Evolutionary conservation across 92 coral and sea anemone species (phyloP), one percentile per base, ranked within the genome.

Genomic region (Epizoanthus illoricatus): DNA sequence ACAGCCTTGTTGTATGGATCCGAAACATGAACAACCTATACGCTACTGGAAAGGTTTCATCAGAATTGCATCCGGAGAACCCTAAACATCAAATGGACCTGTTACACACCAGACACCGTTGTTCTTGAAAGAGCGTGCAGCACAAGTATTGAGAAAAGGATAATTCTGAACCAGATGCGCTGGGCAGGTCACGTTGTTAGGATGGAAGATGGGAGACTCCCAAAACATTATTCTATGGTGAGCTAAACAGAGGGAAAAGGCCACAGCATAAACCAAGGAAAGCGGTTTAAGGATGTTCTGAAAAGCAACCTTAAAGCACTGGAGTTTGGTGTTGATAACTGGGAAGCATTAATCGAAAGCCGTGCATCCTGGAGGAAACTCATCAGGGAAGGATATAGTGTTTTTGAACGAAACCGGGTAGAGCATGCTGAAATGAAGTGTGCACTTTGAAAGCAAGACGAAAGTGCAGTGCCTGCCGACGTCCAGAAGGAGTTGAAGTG

Each of bases 101-200:
- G 69, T 0, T 45, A 28, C 39, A 85, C 72, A 15, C 85, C 81
- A 23, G 89, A 86, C 19, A 80, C 74, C 33, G 33, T 28, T 28
- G 33, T 28, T 1, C 33, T 28, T 28, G 33, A 28, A 1, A 28
- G 33, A 28, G 71, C 71, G 21, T n/a, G 71, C 71, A 66, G 40
- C 5, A 20, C 71, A 66, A 20, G 40, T 66, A 23, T n/a, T 65
- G 70, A 19, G 23, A 33, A 28, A 17, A 57, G 13, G 69, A 0
- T 76, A 4, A 47, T 69, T 0, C 70, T 2, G 0, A 73, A 55
- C 62, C 90, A 82, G 68, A 40, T 87, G 71, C 73, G 87, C 41
- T 87, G 87, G 90, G 57, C 87, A 66, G 90, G 90, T 4, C 90
- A 87, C 40, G 49, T 87, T 6, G 79, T 81, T 5, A 41, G 90